Evolutionary conservation across 2,797 vertebrate genomes (phyloP).

Genomic region (Phyllotis vaccarum): DNA sequence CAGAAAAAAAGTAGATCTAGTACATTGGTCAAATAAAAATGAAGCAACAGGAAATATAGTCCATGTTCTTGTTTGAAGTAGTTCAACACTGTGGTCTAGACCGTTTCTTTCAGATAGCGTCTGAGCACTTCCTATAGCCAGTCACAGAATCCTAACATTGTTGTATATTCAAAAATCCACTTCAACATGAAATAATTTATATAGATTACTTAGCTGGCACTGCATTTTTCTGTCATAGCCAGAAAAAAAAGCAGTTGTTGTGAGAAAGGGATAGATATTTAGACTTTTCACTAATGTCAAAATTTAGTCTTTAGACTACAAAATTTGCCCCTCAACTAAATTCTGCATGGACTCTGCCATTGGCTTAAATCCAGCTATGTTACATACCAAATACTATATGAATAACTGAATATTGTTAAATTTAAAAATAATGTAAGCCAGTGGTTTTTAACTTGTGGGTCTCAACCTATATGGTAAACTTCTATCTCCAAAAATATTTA

Average conservation of each 20-base stretch:
- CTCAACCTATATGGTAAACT: too few species aligned
- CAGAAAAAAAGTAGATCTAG: neutral
- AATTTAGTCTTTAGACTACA: slow-evolving; percentile 47
- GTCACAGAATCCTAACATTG: slow-evolving; percentile 31
- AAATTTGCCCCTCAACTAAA: slow-evolving; percentile 42
- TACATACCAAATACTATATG: neutral
- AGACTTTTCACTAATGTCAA: slow-evolving; percentile 27
- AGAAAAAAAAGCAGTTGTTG: slow-evolving; percentile 56
- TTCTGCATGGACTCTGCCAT: neutral
- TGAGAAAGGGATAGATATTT: slow-evolving; percentile 34
- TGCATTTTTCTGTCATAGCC: slow-evolving; percentile 16
- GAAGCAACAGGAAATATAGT: neutral
- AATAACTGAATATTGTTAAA: slow-evolving; percentile 51
- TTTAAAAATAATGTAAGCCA: slow-evolving; percentile 45
- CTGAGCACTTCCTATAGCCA: slow-evolving; percentile 34
- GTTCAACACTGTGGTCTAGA: slow-evolving; percentile 9
- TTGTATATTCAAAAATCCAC: slow-evolving; percentile 5
- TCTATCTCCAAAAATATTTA: neutral
- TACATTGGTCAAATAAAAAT: slow-evolving; percentile 44
- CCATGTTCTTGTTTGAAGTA: slow-evolving; percentile 24
- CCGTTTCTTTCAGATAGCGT: slow-evolving; percentile 39
- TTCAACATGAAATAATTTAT: slow-evolving; percentile 36
- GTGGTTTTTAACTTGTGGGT: neutral
- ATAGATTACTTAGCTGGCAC: slow-evolving; percentile 30
- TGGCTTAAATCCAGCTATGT: slow-evolving; percentile 28